Evolutionary conservation across 2,888 invertebrate species (phyloP).

Genomic region (Sphaerophoria rueppellii): DNA sequence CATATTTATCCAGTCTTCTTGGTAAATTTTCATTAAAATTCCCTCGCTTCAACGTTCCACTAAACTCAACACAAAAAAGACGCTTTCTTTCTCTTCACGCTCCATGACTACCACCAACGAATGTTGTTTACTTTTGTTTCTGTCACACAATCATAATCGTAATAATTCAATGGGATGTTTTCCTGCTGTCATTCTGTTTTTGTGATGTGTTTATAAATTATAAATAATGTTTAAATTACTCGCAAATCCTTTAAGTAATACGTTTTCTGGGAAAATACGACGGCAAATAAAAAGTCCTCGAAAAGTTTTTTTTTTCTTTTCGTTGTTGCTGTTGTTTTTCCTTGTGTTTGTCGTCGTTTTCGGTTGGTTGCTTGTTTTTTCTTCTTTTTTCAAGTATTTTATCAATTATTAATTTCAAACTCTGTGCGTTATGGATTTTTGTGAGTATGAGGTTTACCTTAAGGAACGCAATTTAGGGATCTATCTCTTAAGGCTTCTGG

Average conservation of each 20-base stretch:
- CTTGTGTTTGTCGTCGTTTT: no score
- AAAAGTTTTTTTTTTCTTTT: conserved; percentile 18
- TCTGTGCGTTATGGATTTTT: not conserved
- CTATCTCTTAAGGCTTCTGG: conserved; percentile 2
- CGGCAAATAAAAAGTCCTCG: conserved; percentile 48
- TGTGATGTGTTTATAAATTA: conserved; percentile 30
- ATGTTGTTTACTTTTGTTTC: not conserved
- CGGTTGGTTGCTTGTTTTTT: not conserved
- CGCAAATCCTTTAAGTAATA: conserved; percentile 49
- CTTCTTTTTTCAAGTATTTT: conserved; percentile 19
- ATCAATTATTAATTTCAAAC: conserved; percentile 64
- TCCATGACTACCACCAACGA: no score
- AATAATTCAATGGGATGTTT: conserved; percentile 18
- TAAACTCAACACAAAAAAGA: no score
- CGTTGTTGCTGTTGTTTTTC: not conserved
- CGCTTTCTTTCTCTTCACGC: no score
- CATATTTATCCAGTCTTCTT: no score
- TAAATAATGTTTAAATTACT: conserved; percentile 30
- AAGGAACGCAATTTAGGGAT: not conserved
- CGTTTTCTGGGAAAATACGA: conserved; percentile 30
- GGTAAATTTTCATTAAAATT: no score
- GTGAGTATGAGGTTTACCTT: not conserved
- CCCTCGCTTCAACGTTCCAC: no score
- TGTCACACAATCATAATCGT: conserved; percentile 12
- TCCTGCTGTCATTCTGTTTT: conserved; percentile 26